Evolutionary conservation across 2,113 vertebrate species (phyloP), one percentile per base, ranked within the genome.

Genomic region (Vidua chalybeata): DNA sequence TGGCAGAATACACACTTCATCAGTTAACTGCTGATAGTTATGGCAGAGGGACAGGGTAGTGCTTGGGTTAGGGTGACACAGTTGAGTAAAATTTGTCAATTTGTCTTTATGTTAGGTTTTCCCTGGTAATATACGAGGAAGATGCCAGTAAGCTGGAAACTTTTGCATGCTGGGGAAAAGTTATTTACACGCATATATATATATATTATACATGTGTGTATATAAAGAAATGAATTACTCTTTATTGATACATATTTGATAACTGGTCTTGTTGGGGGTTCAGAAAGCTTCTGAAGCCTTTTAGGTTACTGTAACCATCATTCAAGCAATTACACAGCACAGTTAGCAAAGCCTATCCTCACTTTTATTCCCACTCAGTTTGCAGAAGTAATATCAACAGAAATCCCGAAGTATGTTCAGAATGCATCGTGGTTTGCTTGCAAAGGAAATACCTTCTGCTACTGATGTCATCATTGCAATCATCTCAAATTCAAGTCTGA

Each of bases 381-480:
- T 78, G 80, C 52, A 37, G 68, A 89, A 84, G 63, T 63, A 66
- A 84, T 12, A 5, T 43, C 58, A 94, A 84, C 58, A 66, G 94
- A 86, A 88, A 87, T 94, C 89, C 93, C 13, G 1, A 72, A 88
- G 76, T 73, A 59, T 96, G 81, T 87, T 81, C 87, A 89, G 80
- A 91, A 64, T 84, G 78, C 54, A 76, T 78, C 5, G 4, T 30
- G 61, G 67, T 87, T 94, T 87, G 26, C 77, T 72, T 89, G 87
- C 80, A 77, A 78, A 84, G 95, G 87, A 94, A 95, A 89, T 83
- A 84, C 68, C 85, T 87, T 84, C 71, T 86, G 67, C 64, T 95
- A 26, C 55, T 95, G 91, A 94, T 94, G 75, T 93, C 89, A 90
- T 87, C 95, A 84, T 30, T 81, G 72, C 88, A 64, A 78, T 87